Base-by-base conservation (phyloP, 2,888 invertebrate species). In the Argynnis bischoffii region DNA sequence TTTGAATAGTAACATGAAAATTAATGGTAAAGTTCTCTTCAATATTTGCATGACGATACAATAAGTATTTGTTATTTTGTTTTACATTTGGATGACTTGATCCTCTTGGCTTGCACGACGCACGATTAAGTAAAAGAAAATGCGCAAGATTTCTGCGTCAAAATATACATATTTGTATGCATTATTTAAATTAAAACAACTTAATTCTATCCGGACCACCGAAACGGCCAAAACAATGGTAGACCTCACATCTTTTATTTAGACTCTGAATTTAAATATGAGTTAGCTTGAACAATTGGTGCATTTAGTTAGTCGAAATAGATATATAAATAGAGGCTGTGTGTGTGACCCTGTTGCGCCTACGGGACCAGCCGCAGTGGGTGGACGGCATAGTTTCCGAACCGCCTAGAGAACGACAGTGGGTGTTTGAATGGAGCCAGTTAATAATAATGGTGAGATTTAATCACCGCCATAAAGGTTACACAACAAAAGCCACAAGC, bases 381-480 rank as follows among this genome's bases (percentile, higher is more conserved):
- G 92, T 91, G 92, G 91, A 92, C 92, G 91, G 87, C 92, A 92
- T 92, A 92, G 88, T 89, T 88, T 89, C 87, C 82, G 85, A 86
- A 83, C 88, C 86, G 88, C 88, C 88, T 88, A 88, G 89, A 78
- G 75, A 85, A 86, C 89, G 85, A 83, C 91, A 88, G 92, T 92
- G 92, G 92, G 92, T 92, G 92, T 90, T 87, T 89, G 86, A 91
- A 92, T 92, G 90, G 90, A 91, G 91, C 90, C 90, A 90, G 89
- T 91, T 90, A 89, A 91, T 92, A 92, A 92, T 92, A 91, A 92
- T 92, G 92, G 91, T 90, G 92, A 91, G 91, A 92, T 92, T 88
- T 91, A 92, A 92, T 92, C 92, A 91, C 92, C 90, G 82, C 82
- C 89, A 87, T 89, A 88, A 86, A 90, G 83, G 89, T 91, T 92